Evolutionary conservation across 2,113 vertebrate species (phyloP).

Genomic region (Chionomys nivalis): DNA sequence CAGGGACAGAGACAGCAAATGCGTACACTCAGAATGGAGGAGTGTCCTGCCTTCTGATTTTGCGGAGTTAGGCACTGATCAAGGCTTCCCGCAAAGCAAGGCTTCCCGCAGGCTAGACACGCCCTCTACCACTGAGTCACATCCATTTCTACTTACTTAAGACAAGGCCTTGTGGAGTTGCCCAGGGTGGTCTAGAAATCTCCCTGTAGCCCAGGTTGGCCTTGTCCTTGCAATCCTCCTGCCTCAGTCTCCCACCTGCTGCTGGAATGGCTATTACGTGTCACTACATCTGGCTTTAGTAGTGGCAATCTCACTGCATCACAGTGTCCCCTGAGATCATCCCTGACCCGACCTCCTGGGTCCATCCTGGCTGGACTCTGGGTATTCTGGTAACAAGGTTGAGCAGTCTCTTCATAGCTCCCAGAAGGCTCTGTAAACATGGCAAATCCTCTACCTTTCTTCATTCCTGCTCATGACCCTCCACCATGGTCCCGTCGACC

Average conservation of each 20-base stretch:
- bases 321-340: neutral
- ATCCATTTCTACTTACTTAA: neutral
- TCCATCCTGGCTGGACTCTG: neutral
- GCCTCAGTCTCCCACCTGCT: neutral
- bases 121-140: too few relatives aligned
- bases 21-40: rapidly evolving
- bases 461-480: rapidly evolving
- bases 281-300: neutral
- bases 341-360: neutral
- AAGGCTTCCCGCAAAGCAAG: neutral
- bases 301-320: neutral
- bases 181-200: neutral
- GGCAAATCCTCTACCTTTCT: neutral
- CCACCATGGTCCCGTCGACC: neutral
- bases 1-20: neutral
- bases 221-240: neutral
- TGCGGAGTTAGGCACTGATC: neutral
- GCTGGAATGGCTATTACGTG: too few relatives aligned
- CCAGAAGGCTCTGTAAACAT: rapidly evolving
- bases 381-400: too few relatives aligned
- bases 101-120: neutral
- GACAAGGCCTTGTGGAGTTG: neutral
- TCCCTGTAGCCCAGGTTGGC: neutral
- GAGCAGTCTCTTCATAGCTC: too few relatives aligned
- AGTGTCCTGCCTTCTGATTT: neutral